phyloP scores from a whole-genome alignment of 2,888 invertebrate species.

The Aphidius colemani region DNA sequence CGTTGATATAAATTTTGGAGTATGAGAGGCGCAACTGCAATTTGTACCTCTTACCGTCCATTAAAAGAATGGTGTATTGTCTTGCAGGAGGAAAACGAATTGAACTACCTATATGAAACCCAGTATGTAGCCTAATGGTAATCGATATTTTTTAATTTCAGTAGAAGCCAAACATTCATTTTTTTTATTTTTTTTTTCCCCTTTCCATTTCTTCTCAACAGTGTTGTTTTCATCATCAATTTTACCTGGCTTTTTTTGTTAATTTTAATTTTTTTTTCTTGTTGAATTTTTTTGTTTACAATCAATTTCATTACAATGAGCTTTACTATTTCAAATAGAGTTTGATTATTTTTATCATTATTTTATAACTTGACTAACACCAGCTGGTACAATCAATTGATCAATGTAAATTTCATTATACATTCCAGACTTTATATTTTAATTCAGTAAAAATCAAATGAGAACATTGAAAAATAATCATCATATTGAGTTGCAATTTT shows the following conservation, averaged over 20 bases:
- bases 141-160: conserved; percentile 60
- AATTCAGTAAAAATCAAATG: too few relatives aligned
- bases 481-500: background rate
- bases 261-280: conserved; percentile 1
- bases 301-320: background rate
- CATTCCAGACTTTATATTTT: too few relatives aligned
- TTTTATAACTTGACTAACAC: background rate
- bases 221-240: conserved; percentile 7
- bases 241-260: background rate
- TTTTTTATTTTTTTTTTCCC: conserved; percentile 28
- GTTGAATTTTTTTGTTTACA: conserved; percentile 13
- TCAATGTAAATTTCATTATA: too few relatives aligned
- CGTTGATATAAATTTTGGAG: conserved; percentile 9
- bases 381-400: background rate
- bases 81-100: conserved; percentile 59
- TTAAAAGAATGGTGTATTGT: conserved; percentile 58
- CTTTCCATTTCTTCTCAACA: background rate
- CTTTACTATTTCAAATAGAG: too few relatives aligned
- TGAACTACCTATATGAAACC: conserved; percentile 53
- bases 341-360: background rate
- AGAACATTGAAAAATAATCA: too few relatives aligned
- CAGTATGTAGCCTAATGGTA: conserved; percentile 53
- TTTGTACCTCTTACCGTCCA: conserved; percentile 61
- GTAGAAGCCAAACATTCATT: conserved; percentile 58
- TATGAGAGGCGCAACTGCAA: conserved; percentile 52